Conservation (phyloP, 2,888 invertebrate genomes). For the Plagiodera versicolora region DNA sequence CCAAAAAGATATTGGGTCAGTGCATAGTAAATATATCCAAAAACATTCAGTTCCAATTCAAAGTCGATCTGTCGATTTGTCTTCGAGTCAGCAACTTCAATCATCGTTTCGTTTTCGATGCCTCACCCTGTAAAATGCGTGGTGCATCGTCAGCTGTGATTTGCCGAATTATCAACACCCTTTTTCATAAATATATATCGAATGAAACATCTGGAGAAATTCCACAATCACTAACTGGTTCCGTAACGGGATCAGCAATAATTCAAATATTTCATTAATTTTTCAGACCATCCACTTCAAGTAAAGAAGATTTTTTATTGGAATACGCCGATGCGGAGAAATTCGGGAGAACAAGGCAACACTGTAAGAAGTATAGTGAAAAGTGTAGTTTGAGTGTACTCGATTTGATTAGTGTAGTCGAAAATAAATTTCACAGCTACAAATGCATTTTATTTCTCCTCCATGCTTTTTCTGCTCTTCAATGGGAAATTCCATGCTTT, state of each 20-base stretch:
- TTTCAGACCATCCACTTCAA: slow-evolving; percentile 68
- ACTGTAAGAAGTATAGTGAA: slow-evolving; percentile 58
- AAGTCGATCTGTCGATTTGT: too few relatives aligned
- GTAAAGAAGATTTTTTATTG: slow-evolving; percentile 33
- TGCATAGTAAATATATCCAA: too few relatives aligned
- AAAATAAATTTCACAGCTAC: slow-evolving; percentile 22
- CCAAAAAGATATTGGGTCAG: too few relatives aligned
- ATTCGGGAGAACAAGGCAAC: slow-evolving; percentile 47
- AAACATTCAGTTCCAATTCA: too few relatives aligned
- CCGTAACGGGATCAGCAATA: too few relatives aligned
- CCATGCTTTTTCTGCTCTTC: background rate
- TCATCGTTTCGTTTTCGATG: too few relatives aligned
- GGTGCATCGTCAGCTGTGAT: too few relatives aligned
- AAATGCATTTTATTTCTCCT: background rate
- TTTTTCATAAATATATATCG: slow-evolving; percentile 39
- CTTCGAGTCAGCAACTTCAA: too few relatives aligned
- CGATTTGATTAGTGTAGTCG: slow-evolving; percentile 55
- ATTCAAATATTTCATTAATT: slow-evolving; percentile 7
- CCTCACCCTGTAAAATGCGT: too few relatives aligned
- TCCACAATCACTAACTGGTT: background rate
- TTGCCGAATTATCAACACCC: too few relatives aligned
- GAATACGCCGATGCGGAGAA: slow-evolving; percentile 42
- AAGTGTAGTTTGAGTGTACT: slow-evolving; percentile 61
- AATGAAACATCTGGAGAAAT: background rate
- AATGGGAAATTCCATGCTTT: too few relatives aligned